Percentiles rank a stretch among this genome's conserved stretches.
Conservation (phyloP, 2,888 invertebrate species). For the Iphiclides podalirius region DNA sequence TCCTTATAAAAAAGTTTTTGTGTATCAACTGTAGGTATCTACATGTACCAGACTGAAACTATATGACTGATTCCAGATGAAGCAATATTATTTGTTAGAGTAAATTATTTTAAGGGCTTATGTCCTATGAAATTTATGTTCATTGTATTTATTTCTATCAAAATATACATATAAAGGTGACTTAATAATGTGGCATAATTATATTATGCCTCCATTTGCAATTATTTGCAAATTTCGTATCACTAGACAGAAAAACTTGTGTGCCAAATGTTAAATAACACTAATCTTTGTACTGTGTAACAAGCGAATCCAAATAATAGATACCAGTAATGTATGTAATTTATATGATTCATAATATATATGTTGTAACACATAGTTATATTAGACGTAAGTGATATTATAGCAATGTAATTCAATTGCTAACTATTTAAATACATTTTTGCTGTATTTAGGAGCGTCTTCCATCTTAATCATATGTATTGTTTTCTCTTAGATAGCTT, state of each 20-base stretch:
- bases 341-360: conserved; percentile 49
- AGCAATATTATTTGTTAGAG: conserved; percentile 77
- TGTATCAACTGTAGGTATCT: conserved; percentile 25
- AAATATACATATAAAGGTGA: background rate
- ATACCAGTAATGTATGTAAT: conserved; percentile 61
- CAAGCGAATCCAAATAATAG: conserved; percentile 52
- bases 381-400: conserved; percentile 74
- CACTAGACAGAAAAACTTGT: conserved; percentile 33
- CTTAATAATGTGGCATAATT: background rate
- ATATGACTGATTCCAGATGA: conserved; percentile 70
- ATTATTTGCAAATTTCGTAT: conserved; percentile 3
- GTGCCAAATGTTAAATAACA: conserved; percentile 68
- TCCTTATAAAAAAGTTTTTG: too few species aligned
- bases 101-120: conserved; percentile 29
- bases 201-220: conserved; percentile 16
- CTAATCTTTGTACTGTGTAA: conserved; percentile 43
- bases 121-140: conserved; percentile 1
- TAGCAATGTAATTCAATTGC: conserved; percentile 58
- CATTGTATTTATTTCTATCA: background rate
- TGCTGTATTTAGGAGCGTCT: conserved; percentile 79
- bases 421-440: conserved; percentile 69
- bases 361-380: conserved; percentile 56
- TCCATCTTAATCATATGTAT: conserved; percentile 68
- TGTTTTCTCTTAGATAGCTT: conserved; percentile 62
- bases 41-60: conserved; percentile 61